These are phyloP conservation scores for Philereme transversata DNA, from an alignment of 2,888 invertebrate species.

Conservation along the genomic window DNA sequence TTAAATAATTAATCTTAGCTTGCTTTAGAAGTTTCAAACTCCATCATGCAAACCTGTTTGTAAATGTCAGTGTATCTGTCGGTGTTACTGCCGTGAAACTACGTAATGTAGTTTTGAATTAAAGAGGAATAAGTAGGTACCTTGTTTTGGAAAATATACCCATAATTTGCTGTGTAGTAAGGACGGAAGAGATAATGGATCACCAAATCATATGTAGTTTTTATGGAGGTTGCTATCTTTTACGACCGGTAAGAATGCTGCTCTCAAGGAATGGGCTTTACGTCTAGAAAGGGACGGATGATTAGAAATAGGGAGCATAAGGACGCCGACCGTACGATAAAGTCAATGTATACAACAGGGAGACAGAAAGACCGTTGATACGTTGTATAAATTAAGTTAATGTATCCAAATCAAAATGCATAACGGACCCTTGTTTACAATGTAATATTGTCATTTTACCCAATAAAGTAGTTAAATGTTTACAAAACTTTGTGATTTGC, in stretches of 20 bases:
- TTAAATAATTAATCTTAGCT: constrained; percentile 21
- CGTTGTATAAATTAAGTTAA: constrained; percentile 33
- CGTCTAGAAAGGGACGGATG: constrained; percentile 45
- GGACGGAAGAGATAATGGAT: constrained; percentile 34
- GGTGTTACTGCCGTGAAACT: constrained; percentile 19
- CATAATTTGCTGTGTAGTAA: constrained; percentile 6
- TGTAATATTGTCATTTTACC: no score
- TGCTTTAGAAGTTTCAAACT: constrained; percentile 22
- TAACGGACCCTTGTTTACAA: constrained; percentile 10
- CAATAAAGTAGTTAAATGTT: no score
- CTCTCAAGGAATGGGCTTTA: constrained; percentile 40
- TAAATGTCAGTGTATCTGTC: constrained; percentile 32
- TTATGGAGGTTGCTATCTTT: constrained; percentile 51
- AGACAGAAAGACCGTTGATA: constrained; percentile 38
- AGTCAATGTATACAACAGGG: constrained; percentile 30
- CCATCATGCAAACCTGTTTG: constrained; percentile 32
- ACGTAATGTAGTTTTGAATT: constrained; percentile 8
- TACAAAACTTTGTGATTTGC: no score
- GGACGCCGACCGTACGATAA: constrained; percentile 37
- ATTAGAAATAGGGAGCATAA: constrained; percentile 44
- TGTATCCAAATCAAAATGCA: constrained; percentile 6
- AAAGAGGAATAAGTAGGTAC: background rate
- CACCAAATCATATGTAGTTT: constrained; percentile 47
- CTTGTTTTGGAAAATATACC: constrained; percentile 6
- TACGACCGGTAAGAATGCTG: constrained; percentile 48